Evolutionary conservation across 2,797 vertebrate species (phyloP), one percentile per base, ranked within the genome.

Genomic region (Fundulus diaphanus): DNA sequence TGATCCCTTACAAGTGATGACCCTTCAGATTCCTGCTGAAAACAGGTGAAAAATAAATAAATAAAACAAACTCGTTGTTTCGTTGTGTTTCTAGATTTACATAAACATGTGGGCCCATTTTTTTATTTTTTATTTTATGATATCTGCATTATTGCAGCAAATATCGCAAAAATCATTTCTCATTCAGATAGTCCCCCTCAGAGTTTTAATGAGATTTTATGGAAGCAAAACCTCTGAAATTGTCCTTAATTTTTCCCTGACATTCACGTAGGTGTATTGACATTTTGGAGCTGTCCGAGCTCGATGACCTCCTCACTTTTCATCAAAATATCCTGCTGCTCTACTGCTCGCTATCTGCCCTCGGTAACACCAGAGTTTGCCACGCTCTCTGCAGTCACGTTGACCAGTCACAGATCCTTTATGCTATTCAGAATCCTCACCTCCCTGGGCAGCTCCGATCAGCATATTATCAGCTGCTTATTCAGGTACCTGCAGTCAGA

Each of bases 361-460:
- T 97, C 52, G 97, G 97, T 71, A 99, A 99, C 92, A 96, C 96
- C 59, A 94, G 96, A 40, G 96, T 98, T 86, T 97, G 96, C 16
- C 97, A 98, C 0, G 96, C 96, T 16, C 93, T 99, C 81, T 99
- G 97, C 89, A 99, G 97, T 93, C 96, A 99, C 0, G 93, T 99
- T 76, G 97, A 99, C 76, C 97, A 98, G 78, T 96, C 97, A 5
- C 98, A 99, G 89, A 83, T 99, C 68, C 94, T 99, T 51, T 96
- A 97, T 52, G 96, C 96, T 67, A 96, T 99, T 79, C 95, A 96
- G 93, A 96, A 94, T 84, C 95, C 96, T 80, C 92, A 94, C 82
- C 96, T 99, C 85, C 96, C 96, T 0, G 98, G 98, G 5, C 90
- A 90, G 4, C 93, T 99, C 48, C 96, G 98, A 29, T 87, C 95